phyloP scores from a whole-genome alignment of 1,140 invertebrate species.

The Aphaenogaster floridana region DNA sequence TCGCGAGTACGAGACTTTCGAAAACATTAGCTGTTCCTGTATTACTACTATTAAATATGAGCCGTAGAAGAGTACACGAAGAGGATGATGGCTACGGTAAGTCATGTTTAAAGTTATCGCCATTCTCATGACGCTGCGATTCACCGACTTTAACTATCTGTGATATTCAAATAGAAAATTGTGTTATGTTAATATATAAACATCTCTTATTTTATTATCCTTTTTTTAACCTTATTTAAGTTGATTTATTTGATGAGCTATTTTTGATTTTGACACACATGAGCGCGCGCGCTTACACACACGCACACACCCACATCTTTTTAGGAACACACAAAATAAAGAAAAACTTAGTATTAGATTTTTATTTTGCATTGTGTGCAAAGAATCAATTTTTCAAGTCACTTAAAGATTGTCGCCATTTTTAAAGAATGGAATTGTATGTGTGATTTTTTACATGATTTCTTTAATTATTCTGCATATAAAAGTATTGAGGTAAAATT shows the following conservation, averaged over 20 bases:
- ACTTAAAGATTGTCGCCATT: too few relatives aligned
- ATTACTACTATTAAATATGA: constrained; percentile 87
- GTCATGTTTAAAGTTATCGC: constrained; percentile 42
- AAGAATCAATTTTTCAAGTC: too few relatives aligned
- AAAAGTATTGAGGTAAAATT: too few relatives aligned
- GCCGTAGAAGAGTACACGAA: constrained; percentile 91
- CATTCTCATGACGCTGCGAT: not conserved
- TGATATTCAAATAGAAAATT: not conserved
- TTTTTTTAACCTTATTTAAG: constrained; percentile 45
- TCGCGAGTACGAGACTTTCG: not conserved
- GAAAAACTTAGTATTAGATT: not conserved
- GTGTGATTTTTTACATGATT: too few relatives aligned
- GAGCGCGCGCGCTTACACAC: not conserved
- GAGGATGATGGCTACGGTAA: constrained; percentile 94
- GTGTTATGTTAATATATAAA: not conserved
- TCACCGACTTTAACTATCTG: not conserved
- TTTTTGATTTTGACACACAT: not conserved
- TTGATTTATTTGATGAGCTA: not conserved
- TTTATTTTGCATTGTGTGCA: too few relatives aligned
- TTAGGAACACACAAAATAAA: not conserved
- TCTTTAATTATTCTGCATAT: too few relatives aligned
- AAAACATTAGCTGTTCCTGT: not conserved
- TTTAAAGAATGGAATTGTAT: too few relatives aligned
- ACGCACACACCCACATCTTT: not conserved
- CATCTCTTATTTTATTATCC: not conserved